Conservation (phyloP, 2,113 vertebrate genomes). For the Phrynosoma platyrhinos region DNA sequence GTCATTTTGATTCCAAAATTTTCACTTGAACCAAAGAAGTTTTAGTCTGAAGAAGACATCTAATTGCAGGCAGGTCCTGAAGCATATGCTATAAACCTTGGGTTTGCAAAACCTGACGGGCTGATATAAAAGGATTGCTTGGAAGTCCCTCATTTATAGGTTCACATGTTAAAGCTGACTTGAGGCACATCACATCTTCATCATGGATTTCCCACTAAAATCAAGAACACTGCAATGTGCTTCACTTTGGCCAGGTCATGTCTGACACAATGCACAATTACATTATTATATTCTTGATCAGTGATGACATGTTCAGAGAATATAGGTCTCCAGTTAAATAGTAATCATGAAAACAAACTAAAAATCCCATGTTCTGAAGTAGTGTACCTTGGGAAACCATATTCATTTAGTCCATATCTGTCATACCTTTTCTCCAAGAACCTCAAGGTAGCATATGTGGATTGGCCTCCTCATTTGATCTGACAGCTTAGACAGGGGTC, state of each 20-base stretch:
- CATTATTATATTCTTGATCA: not conserved
- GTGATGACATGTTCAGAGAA: not conserved
- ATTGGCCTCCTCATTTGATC: too few relatives aligned
- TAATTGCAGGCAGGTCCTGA: not conserved
- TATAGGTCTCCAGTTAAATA: not conserved
- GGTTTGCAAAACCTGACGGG: too few relatives aligned
- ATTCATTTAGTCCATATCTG: not conserved
- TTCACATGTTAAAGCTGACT: too few relatives aligned
- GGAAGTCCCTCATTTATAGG: too few relatives aligned
- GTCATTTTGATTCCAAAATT: not conserved
- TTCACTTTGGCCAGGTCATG: not conserved
- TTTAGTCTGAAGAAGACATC: not conserved
- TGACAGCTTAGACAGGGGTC: too few relatives aligned
- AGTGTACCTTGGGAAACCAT: not conserved
- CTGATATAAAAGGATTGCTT: too few relatives aligned
- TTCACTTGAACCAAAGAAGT: not conserved
- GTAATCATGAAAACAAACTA: not conserved
- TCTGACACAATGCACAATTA: not conserved
- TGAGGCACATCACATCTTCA: too few relatives aligned
- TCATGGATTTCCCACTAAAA: not conserved
- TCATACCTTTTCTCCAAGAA: too few relatives aligned
- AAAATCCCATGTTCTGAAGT: not conserved
- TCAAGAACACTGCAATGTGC: not conserved
- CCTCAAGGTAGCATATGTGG: too few relatives aligned
- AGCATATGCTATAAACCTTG: not conserved